Base-by-base conservation (phyloP, 2,797 vertebrate genomes). In the Diglossa cyanea region DNA sequence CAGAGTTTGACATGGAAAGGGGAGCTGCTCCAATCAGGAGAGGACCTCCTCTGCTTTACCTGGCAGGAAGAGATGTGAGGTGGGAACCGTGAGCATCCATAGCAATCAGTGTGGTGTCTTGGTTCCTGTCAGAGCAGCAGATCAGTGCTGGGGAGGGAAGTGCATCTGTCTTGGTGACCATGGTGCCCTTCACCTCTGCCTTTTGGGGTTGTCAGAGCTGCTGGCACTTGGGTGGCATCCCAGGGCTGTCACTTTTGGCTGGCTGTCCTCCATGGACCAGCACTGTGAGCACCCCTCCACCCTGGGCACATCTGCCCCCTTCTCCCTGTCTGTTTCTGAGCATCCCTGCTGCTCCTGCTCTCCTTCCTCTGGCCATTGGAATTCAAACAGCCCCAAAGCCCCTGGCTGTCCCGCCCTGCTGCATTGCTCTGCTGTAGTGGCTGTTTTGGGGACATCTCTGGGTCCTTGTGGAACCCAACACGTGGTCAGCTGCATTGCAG, bases 401-500 rank as follows among this genome's bases (percentile, higher is more conserved):
- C 61, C 44, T 44, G 50, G 7, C 54, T 82, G 42, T 35, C 67
- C 10, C 60, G 30, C 37, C n/a, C 70, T 1, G 0, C 58, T 31
- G 44, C 0, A 0, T 17, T 47, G 20, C 60, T 48, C 33, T 72
- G 60, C 61, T 33, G 2, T 11, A 8, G 67, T 2, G 33, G 53
- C 77, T 57, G 14, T 14, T 77, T 15, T 31, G 37, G 85, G 40
- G 61, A 24, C 28, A 6, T 20, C 8, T 6, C 33, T 0, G 0
- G 12, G 30, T 88, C 51, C 44, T 18, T 31, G 48, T 0, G 1
- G 33, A 25, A 17, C 24, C 35, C 30, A 53, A 0, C 12, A 11
- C 3, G 0, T 0, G 3, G 9, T 11, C 9, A 68, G 11, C 15
- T 20, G 25, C 3, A 1, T 3, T 47, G 37, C n/a, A 44, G 50